Base-by-base conservation (phyloP, 2,888 invertebrate genomes). In the Cosmorhoe ocellata region DNA sequence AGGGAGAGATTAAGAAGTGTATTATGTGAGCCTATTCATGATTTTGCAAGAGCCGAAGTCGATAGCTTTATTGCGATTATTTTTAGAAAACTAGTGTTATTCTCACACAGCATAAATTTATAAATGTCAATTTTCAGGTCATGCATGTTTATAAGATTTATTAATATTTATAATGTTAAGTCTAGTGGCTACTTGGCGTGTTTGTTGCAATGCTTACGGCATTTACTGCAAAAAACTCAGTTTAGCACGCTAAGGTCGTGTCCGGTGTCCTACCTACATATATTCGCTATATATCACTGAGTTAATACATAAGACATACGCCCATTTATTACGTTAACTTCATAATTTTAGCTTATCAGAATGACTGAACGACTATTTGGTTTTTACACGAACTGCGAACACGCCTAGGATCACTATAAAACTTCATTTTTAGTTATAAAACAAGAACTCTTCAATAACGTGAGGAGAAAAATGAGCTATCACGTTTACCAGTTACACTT, bases 171-270 rank as follows among this genome's bases (percentile, higher is more conserved):
- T 55, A 58, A 55, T 26, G 36, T 32, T 32, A 33, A 41, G 48
- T 37, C 46, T 49, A 33, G 42, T 51, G 38, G 51, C 46, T 41
- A 48, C 49, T 56, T 63, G 27, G 55, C 63, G 57, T 63, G 59
- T 50, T 52, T 51, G 58, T 61, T 64, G 62, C 66, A 67, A 64
- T 63, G 56, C 63, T 66, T 66, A 59, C 61, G 64, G 44, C 27
- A 66, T 66, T 68, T 69, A 68, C 50, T 70, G 72, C 69, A 75
- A 74, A 74, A 71, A 64, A 52, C 67, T 66, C 68, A 57, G 63
- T 56, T 49, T 47, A 61, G 54, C 81, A 81, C 79, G 81, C 79
- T 74, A 83, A 81, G 81, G 82, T 79, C 77, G 64, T 45, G 42
- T 58, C 63, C 55, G 59, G 41, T 32, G 46, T 45, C 27, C 31